phyloP scores from a whole-genome alignment of 2,888 invertebrate species.

The Epirrhoe alternata region DNA sequence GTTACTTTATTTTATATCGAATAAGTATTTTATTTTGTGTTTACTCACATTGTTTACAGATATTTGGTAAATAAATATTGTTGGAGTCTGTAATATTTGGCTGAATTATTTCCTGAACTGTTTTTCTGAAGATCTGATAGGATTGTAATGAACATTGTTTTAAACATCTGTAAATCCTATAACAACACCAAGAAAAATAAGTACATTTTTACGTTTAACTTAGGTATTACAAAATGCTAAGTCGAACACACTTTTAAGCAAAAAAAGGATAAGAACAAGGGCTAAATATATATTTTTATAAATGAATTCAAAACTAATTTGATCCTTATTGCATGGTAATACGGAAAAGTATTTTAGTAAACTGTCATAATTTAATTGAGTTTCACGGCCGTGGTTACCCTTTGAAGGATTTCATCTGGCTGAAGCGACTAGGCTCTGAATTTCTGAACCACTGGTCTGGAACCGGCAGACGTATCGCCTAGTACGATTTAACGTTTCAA shows the following conservation, averaged over 20 bases:
- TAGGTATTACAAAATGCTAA: too few relatives aligned
- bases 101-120: constrained; percentile 1
- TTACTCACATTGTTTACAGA: constrained; percentile 16
- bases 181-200: neutral
- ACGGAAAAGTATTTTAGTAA: constrained; percentile 29
- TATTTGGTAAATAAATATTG: constrained; percentile 29
- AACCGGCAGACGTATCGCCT: constrained; percentile 47
- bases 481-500: constrained; percentile 37
- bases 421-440: constrained; percentile 61
- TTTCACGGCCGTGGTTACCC: constrained; percentile 65
- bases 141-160: constrained; percentile 3
- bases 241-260: too few relatives aligned
- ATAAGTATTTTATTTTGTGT: constrained; percentile 26
- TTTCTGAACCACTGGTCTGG: constrained; percentile 59
- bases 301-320: constrained; percentile 17
- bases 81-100: constrained; percentile 2
- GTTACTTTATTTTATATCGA: constrained; percentile 50
- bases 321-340: constrained; percentile 29
- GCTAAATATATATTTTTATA: constrained; percentile 30
- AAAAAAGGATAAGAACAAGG: too few relatives aligned
- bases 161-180: constrained; percentile 1
- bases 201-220: neutral
- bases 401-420: constrained; percentile 67
- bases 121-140: constrained; percentile 2
- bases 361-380: constrained; percentile 64